Percentiles rank a stretch among this genome's conserved stretches.
phyloP scores from a whole-genome alignment of 1,140 invertebrate species.

The Anoplophora glabripennis region DNA sequence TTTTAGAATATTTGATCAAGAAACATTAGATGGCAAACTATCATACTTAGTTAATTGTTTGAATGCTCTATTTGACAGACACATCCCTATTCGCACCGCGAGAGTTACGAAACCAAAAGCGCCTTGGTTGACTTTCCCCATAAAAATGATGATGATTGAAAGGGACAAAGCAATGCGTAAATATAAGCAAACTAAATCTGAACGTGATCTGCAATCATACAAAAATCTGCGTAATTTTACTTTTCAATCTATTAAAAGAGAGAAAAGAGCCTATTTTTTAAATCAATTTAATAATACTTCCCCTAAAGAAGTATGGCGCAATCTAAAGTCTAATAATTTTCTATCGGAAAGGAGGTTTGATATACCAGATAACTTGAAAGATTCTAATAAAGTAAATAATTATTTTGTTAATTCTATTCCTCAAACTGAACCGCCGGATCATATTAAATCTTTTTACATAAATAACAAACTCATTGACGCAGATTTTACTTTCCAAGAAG shows the following conservation, averaged over 20 bases:
- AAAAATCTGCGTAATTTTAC: neutral
- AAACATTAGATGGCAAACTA: neutral
- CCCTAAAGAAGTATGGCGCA: constrained; percentile 1
- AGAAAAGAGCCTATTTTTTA: constrained; percentile 3
- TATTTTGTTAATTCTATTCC: neutral
- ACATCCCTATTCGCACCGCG: no score
- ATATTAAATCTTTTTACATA: constrained; percentile 7
- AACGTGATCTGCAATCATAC: no score
- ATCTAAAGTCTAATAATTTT: constrained; percentile 5
- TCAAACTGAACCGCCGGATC: constrained; percentile 1
- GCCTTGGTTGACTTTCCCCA: no score
- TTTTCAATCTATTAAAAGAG: constrained; percentile 5
- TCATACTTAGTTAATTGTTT: neutral
- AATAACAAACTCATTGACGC: constrained; percentile 6
- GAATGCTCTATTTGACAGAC: neutral
- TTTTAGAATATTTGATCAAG: constrained; percentile 2
- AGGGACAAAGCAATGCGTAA: no score
- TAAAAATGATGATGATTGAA: no score
- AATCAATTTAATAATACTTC: constrained; percentile 7
- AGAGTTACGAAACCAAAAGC: no score
- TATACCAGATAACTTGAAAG: constrained; percentile 8
- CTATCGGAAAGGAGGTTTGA: neutral
- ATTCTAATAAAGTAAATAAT: constrained; percentile 1
- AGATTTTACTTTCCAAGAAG: constrained; percentile 3
- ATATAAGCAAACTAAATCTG: no score